A percentile compares a stretch with the other conserved stretches of the same genome.
Conservation (phyloP, 1,140 invertebrate species). For the Drosophila repleta region DNA sequence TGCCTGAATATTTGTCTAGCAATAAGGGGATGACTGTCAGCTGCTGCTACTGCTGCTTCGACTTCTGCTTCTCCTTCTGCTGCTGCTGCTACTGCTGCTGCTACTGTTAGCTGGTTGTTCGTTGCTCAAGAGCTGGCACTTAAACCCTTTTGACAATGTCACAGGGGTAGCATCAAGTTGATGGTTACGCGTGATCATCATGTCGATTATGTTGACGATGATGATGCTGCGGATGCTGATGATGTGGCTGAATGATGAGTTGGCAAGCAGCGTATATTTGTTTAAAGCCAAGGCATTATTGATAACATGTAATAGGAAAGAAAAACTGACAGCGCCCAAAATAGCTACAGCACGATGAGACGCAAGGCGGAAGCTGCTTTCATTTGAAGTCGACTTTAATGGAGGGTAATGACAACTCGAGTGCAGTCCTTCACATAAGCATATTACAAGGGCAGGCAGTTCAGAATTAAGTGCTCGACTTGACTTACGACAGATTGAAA, state of each 20-base stretch:
- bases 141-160: constrained; percentile 82
- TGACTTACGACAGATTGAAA: constrained; percentile 28
- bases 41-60: constrained; percentile 28
- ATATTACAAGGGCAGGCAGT: constrained; percentile 20
- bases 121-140: constrained; percentile 70
- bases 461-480: constrained; percentile 8
- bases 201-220: constrained; percentile 44
- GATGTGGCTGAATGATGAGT: constrained; percentile 60
- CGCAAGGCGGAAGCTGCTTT: constrained; percentile 14
- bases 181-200: constrained; percentile 49
- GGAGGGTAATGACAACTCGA: constrained; percentile 46
- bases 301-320: constrained; percentile 1
- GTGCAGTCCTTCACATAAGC: constrained; percentile 35
- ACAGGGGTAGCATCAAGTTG: constrained; percentile 67
- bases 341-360: constrained; percentile 34
- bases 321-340: constrained; percentile 42
- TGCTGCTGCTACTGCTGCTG: constrained; percentile 37
- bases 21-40: constrained; percentile 56
- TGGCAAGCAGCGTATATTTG: constrained; percentile 16
- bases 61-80: constrained; percentile 48
- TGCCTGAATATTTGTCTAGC: constrained; percentile 65
- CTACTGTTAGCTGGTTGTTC: constrained; percentile 8
- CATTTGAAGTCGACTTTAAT: constrained; percentile 35
- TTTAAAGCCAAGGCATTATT: constrained; percentile 43
- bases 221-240: constrained; percentile 61